Percentiles rank a stretch among this genome's conserved stretches.
These are phyloP conservation scores for Kryptolebias marmoratus DNA, from an alignment of 2,113 vertebrate genomes.

Conservation along the genomic window DNA sequence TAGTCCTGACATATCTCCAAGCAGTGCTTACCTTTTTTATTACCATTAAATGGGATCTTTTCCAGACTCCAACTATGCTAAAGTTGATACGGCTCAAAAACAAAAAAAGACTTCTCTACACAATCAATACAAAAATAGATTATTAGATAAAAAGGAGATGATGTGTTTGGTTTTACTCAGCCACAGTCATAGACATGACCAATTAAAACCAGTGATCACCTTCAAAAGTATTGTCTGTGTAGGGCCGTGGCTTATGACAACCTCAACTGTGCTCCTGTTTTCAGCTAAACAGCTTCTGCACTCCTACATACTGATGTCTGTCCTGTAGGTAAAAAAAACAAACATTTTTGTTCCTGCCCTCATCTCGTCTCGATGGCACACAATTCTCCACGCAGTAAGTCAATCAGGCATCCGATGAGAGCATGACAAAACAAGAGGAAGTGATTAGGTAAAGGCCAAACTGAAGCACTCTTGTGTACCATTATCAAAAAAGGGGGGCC, in stretches of 20 bases:
- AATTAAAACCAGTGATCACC: neutral
- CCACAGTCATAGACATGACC: neutral
- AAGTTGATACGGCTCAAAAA: too few species aligned
- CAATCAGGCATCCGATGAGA: conserved; percentile 5
- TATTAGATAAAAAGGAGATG: neutral
- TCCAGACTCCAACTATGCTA: neutral
- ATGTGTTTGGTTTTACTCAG: neutral
- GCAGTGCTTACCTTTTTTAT: neutral
- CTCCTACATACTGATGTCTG: conserved; percentile 6
- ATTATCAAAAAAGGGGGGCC: conserved; percentile 39
- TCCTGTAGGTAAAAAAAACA: conserved; percentile 5
- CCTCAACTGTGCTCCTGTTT: neutral
- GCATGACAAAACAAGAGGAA: neutral
- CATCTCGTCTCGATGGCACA: neutral
- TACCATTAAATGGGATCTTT: conserved; percentile 5
- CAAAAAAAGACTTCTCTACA: too few species aligned
- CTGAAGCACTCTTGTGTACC: conserved; percentile 33
- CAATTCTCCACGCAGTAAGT: neutral
- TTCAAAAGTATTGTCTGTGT: too few species aligned
- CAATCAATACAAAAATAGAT: too few species aligned
- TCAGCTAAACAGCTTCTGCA: conserved; percentile 1
- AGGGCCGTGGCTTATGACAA: too few species aligned
- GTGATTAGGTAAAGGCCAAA: conserved; percentile 48
- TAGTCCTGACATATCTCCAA: neutral
- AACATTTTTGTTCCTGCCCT: neutral